These are phyloP conservation scores for Sinohyriopsis cumingii DNA, from an alignment of 2,888 invertebrate genomes.

Conservation along the genomic window DNA sequence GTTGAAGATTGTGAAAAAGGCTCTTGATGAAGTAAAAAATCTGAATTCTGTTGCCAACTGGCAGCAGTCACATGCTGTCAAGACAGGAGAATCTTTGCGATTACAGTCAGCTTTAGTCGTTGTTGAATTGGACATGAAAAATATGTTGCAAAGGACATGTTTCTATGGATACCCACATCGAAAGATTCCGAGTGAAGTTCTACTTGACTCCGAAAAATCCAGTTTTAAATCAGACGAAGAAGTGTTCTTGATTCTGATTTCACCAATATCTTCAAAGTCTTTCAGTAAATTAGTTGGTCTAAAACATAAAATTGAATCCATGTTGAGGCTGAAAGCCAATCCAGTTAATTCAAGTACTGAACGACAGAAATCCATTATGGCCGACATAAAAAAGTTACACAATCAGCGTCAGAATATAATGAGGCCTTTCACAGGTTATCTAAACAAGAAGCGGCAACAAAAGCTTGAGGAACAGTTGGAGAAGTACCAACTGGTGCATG, in stretches of 20 bases:
- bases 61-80: too few species aligned
- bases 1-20: constrained; percentile 16
- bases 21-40: background rate
- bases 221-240: constrained; percentile 28
- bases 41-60: too few species aligned
- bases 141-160: constrained; percentile 23
- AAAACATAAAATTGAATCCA: constrained; percentile 11
- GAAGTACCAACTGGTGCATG: constrained; percentile 31
- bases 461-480: constrained; percentile 30
- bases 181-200: constrained; percentile 30
- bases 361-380: too few species aligned
- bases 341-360: background rate
- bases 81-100: too few species aligned
- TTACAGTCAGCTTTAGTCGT: constrained; percentile 10
- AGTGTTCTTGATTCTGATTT: constrained; percentile 31
- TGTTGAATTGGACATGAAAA: constrained; percentile 26
- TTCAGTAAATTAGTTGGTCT: constrained; percentile 19
- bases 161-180: constrained; percentile 37
- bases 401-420: constrained; percentile 24
- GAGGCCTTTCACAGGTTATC: constrained; percentile 32
- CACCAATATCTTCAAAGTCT: constrained; percentile 29
- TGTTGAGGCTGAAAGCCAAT: constrained; percentile 3
- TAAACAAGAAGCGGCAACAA: constrained; percentile 32
- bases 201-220: constrained; percentile 19
- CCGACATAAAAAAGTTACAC: constrained; percentile 15